Evolutionary conservation across 2,113 vertebrate genomes (phyloP), one percentile per base, ranked within the genome.

Genomic region (Eudyptes chrysolophus): DNA sequence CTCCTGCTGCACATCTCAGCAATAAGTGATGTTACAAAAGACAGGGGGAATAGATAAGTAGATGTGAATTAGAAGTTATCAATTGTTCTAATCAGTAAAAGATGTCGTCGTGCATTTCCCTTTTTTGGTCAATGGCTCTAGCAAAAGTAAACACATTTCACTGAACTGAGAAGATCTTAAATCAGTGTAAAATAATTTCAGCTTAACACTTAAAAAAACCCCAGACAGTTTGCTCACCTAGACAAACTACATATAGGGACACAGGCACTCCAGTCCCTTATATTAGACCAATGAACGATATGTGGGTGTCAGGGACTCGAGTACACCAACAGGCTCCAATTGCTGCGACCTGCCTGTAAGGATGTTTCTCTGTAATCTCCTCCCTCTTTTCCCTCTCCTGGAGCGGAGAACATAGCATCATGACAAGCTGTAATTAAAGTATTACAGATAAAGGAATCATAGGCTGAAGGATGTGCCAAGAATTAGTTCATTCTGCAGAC

Each of bases 351-450:
- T 84, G 61, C 25, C 54, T 32, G 19, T 34, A 46, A n/a, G 16
- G 44, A n/a, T 55, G n/a, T 24, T 87, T 62, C 66, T 65, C 34
- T 42, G 13, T 36, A 25, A n/a, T 52, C 32, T 38, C 32, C 36
- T 61, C 24, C 13, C 5, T 34, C 34, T 66, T 36, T 26, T 71
- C 32, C 22, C 21, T 83, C 51, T 83, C 27, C 52, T 3, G 2
- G 44, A 55, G 11, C 0, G 0, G 6, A 32, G 32, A 55, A 58
- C 4, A 19, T 4, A 42, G 36, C 42, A 69, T 6, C 71, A 11
- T 10, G 18, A 57, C 8, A 62, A 83, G 25, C 32, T 71, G 52
- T 32, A 90, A n/a, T 9, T 51, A 15, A 86, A 70, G 38, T 25
- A 54, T 27, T 38, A 64, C 38, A 46, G 38, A 36, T 36, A 62